Conservation (phyloP, 2,888 invertebrate species). For the Nudaria mundana region DNA sequence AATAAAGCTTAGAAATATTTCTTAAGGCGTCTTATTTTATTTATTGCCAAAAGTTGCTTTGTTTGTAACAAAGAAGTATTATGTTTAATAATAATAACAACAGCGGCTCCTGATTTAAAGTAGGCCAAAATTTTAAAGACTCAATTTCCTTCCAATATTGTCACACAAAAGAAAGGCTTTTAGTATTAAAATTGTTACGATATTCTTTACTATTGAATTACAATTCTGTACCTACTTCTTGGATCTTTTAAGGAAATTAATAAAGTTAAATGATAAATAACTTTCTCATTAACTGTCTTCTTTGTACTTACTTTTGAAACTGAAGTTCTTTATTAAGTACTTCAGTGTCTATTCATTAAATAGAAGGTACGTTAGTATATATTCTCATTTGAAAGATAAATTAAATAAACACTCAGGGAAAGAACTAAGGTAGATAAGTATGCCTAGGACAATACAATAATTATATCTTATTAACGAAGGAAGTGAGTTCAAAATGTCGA, state of each 20-base stretch:
- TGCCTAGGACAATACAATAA: too few species aligned
- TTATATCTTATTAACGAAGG: too few species aligned
- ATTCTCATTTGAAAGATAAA: too few species aligned
- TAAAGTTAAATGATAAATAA: constrained; percentile 13
- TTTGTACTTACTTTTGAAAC: background rate
- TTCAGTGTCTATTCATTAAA: too few species aligned
- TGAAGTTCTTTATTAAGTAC: too few species aligned
- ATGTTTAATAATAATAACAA: constrained; percentile 23
- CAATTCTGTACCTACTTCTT: constrained; percentile 15
- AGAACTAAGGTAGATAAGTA: too few species aligned
- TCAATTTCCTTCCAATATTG: constrained; percentile 39
- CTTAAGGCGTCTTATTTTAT: constrained; percentile 10
- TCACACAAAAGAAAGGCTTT: constrained; percentile 36
- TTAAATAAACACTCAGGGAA: too few species aligned
- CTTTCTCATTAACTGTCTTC: constrained; percentile 1
- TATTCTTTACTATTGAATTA: constrained; percentile 36
- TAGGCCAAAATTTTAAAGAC: constrained; percentile 40
- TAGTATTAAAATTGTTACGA: constrained; percentile 30
- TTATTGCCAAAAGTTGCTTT: constrained; percentile 19
- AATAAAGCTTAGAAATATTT: constrained; percentile 14
- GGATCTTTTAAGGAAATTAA: constrained; percentile 15
- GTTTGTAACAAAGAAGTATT: constrained; percentile 27
- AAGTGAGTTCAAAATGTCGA: too few species aligned
- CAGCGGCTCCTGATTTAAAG: constrained; percentile 21
- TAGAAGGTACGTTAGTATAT: too few species aligned